Evolutionary conservation across 2,797 vertebrate species (phyloP).

Genomic region (Peromyscus eremicus): DNA sequence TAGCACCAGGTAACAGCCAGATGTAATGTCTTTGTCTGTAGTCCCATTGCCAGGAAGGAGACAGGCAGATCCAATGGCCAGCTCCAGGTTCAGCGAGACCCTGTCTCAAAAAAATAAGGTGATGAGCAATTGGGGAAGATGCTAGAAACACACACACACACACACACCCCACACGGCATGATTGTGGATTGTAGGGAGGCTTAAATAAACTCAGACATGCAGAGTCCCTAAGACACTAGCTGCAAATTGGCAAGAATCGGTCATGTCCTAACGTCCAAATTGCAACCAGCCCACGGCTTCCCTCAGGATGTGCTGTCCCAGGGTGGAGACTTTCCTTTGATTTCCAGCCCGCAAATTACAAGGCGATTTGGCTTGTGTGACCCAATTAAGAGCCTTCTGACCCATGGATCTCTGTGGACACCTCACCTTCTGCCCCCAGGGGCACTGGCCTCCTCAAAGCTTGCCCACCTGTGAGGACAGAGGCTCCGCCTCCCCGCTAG

Average conservation of each 20-base stretch:
- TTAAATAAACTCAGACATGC: not conserved
- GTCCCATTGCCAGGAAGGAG: not conserved
- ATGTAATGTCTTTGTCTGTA: not conserved
- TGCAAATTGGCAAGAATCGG: not conserved
- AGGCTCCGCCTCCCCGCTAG: constrained; percentile 59
- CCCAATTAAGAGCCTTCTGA: constrained; percentile 81
- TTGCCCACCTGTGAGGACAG: constrained; percentile 59
- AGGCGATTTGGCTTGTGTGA: constrained; percentile 73
- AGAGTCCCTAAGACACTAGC: not conserved
- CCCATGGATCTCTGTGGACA: constrained; percentile 63
- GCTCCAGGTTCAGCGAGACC: not conserved
- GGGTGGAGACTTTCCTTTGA: constrained; percentile 11
- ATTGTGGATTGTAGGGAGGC: not conserved
- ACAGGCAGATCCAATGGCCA: not conserved
- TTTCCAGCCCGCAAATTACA: constrained; percentile 62
- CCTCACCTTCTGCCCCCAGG: constrained; percentile 66
- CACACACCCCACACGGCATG: not conserved
- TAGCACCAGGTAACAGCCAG: not conserved
- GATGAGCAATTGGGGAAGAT: not conserved
- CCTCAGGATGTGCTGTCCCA: not conserved
- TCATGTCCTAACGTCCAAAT: not conserved
- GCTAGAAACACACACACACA: no score
- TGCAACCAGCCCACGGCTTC: not conserved
- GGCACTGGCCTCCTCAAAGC: not conserved
- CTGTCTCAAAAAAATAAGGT: not conserved